Evolutionary conservation across 2,797 vertebrate genomes (phyloP), one percentile per base, ranked within the genome.

Genomic region (Amblyraja radiata): DNA sequence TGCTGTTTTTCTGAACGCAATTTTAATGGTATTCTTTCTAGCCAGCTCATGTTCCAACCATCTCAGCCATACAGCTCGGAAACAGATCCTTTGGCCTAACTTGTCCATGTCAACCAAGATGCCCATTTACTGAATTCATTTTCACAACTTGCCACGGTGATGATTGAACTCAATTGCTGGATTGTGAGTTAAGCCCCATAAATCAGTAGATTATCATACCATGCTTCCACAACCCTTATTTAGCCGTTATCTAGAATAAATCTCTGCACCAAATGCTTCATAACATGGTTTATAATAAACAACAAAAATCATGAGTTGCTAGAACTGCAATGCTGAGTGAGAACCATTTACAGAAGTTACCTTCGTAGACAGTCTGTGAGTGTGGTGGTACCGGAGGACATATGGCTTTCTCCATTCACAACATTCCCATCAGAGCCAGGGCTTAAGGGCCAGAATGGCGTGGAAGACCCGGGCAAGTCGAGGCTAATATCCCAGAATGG

Each of bases 401-500:
- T 95, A 92, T 99, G 99, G 95, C 97, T 98, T 95, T 99, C 99
- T 94, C 99, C 99, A 0, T 99, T 99, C 21, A 99, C 97, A 32
- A 98, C 97, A n/a, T 97, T 97, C 95, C 98, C 97, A 68, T 99
- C 99, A 4, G 98, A 98, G 93, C 98, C 98, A 0, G 99, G 98
- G 93, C 99, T 99, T 95, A 99, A 97, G 0, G 99, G 98, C 99
- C 99, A 99, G 97, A 99, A 99, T 0, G 98, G 98, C 9, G 98
- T 99, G 74, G 99, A 99, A 4, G 98, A 99, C 94, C 99, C 99
- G 0, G 99, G 99, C 94, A 99, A 96, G 95, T 99, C 98, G 96
- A 99, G 95, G 94, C 98, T 99, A 96, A 99, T 99, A 96, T 99
- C 99, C 98, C 99, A 99, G 95, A 99, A 99, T 0, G 99, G 99